A percentile compares a stretch with the other conserved stretches of the same genome.
These are phyloP conservation scores for Spongilla lacustris DNA, from an alignment of 37 sponge, comb jelly and placozoan species.

Conservation along the genomic window DNA sequence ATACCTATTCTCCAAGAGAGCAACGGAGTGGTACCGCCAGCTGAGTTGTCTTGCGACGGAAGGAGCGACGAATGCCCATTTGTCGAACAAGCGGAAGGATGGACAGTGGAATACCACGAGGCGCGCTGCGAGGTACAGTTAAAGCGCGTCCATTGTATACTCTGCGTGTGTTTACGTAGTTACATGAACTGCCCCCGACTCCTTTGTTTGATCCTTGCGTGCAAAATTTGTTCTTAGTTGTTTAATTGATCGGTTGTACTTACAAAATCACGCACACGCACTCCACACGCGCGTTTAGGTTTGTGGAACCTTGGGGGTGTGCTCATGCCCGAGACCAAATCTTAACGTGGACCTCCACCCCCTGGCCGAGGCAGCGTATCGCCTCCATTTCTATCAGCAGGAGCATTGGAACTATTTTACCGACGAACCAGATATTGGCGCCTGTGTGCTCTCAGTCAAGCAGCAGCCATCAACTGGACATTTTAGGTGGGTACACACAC, in stretches of 20 bases:
- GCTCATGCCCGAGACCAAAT: conserved; percentile 40
- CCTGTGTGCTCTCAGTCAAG: conserved; percentile 83
- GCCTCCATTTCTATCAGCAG: conserved; percentile 61
- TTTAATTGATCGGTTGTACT: background rate
- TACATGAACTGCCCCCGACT: background rate
- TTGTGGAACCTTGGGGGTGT: conserved; percentile 40
- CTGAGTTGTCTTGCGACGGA: background rate
- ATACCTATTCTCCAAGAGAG: background rate
- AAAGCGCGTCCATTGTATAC: too few species aligned
- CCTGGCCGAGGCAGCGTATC: conserved; percentile 69
- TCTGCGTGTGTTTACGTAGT: background rate
- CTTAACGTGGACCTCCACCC: conserved; percentile 29
- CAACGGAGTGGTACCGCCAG: background rate
- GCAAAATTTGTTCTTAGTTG: background rate
- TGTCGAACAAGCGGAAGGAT: conserved; percentile 69
- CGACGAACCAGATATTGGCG: conserved; percentile 89
- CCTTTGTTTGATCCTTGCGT: background rate
- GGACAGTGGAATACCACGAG: conserved; percentile 60
- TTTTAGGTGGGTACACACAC: conserved; percentile 49
- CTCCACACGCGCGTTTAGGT: background rate
- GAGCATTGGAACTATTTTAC: conserved; percentile 89
- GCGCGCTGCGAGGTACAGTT: conserved; percentile 37
- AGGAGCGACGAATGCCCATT: conserved; percentile 58
- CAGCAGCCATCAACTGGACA: conserved; percentile 69
- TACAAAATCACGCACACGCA: background rate